Base-by-base conservation (phyloP, 2,797 vertebrate species). In the Sylvia borin region DNA sequence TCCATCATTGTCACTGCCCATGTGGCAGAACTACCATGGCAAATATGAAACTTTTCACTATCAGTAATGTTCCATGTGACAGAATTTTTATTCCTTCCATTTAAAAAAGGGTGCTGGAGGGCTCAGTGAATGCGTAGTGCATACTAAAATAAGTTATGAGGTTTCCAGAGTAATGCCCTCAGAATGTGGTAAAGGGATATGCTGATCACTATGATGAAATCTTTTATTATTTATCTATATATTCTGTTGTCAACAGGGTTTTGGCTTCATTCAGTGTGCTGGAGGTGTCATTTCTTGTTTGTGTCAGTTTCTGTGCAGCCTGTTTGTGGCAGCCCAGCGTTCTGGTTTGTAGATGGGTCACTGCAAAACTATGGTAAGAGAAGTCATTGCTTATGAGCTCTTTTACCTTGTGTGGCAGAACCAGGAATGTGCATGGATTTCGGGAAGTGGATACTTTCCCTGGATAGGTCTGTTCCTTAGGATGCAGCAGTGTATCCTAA, bases 61-160 rank as follows among this genome's bases (percentile, higher is more conserved):
- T 42, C 76, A 19, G 26, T 61, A 76, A 29, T 87, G 10, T 9
- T 87, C n/a, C 2, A 0, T 29, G 40, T 76, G 87, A 51, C 12
- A 50, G 54, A 25, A 34, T 53, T 85, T 89, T 82, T 85, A 38
- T 78, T 80, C 60, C 19, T 91, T 65, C 9, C 2, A 29, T 90
- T 86, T 25, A 14, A 42, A 75, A 66, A 87, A 18, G 5, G 13
- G 10, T 61, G 55, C 74, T 40, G 40, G 18, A 51, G 42, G 47
- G 25, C 67, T 93, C 0, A 0, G n/a, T 1, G 10, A 65, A 61
- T n/a, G n/a, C 34, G 0, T 1, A 17, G 26, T 32, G 42, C 3
- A 1, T 47, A 5, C 57, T 60, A 47, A 80, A 60, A 20, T 61
- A 51, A 53, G 16, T 60, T 29, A 26, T 0, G 1, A 70, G 27